Base-by-base conservation (phyloP, 2,888 invertebrate species). In the Platynereis dumerilii region DNA sequence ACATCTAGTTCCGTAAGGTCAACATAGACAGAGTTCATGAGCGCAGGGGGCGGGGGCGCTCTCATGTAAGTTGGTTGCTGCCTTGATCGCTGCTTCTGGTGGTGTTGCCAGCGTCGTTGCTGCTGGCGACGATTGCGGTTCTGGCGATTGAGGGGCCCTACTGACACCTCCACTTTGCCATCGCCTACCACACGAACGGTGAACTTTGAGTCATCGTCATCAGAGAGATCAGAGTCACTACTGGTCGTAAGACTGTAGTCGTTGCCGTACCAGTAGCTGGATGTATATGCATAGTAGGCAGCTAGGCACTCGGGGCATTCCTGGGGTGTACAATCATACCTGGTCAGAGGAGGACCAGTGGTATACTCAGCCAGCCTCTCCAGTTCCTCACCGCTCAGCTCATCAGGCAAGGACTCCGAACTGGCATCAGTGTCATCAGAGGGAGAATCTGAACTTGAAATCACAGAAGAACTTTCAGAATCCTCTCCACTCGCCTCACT, bases 1-100 rank as follows among this genome's bases (percentile, higher is more conserved):
- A 82, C 76, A 68, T 80, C 81, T 20, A 74, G 76, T 61, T 78
- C 79, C 0, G 79, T 80, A 53, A 82, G 70, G 70, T 82, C 81
- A 34, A 81, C 74, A 69, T 75, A 81, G 5, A 81, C 68, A 24
- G 68, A 60, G 54, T 61, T 65, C 34, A 34, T 34, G 34, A 34
- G 34, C 34, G 34, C 34, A 7, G 34, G 34, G 12, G 34, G 34
- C 34, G 34, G 34, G 12, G 34, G 34, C 34, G 34, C 34, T 34
- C 34, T 34, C 34, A 34, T n/a, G 20, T 22, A 48, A n/a, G 48
- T n/a, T 48, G 22, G 48, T 48, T 48, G 48, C 22, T 48, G 22
- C 22, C n/a, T n/a, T 48, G 48, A 48, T 48, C 17, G 12, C 52
- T 48, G 29, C 52, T 60, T 45, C 29, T 48, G 28, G 3, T 28